A percentile compares a stretch with the other conserved stretches of the same genome.
These are phyloP conservation scores for Xanthostigma xanthostigma DNA, from an alignment of 2,888 invertebrate species.

Conservation along the genomic window DNA sequence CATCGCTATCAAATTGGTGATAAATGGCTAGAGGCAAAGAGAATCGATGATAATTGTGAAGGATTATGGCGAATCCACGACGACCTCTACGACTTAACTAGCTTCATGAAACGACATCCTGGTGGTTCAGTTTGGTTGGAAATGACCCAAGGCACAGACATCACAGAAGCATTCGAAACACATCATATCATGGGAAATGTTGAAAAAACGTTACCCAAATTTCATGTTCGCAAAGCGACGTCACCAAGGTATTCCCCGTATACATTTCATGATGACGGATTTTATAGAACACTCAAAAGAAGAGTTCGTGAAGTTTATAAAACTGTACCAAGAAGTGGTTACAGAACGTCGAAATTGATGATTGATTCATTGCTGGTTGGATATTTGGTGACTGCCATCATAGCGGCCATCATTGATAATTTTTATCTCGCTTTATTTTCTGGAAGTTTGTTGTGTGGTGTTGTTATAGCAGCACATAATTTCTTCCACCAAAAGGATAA, in stretches of 20 bases:
- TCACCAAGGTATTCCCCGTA: slow-evolving; percentile 52
- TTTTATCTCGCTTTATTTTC: slow-evolving; percentile 32
- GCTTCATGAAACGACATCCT: slow-evolving; percentile 69
- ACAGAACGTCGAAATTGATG: slow-evolving; percentile 24
- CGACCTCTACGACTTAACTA: slow-evolving; percentile 67
- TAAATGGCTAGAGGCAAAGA: slow-evolving; percentile 47
- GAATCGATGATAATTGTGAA: slow-evolving; percentile 54
- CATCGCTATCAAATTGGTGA: slow-evolving; percentile 21
- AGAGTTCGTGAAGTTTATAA: slow-evolving; percentile 39
- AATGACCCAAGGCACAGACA: slow-evolving; percentile 59
- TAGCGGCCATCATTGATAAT: slow-evolving; percentile 24
- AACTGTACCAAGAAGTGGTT: slow-evolving; percentile 30
- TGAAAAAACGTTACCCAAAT: slow-evolving; percentile 45
- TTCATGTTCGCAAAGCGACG: slow-evolving; percentile 45
- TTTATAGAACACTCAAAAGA: slow-evolving; percentile 53
- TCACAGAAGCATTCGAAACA: slow-evolving; percentile 64
- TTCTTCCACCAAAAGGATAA: slow-evolving; percentile 62
- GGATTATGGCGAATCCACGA: slow-evolving; percentile 66
- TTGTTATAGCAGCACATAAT: slow-evolving; percentile 52
- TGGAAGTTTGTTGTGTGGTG: slow-evolving; percentile 41
- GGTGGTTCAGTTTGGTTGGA: slow-evolving; percentile 67
- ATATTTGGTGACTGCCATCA: slow-evolving; percentile 24
- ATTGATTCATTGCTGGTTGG: slow-evolving; percentile 26
- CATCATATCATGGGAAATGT: slow-evolving; percentile 49
- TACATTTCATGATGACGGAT: slow-evolving; percentile 58